Percentiles rank a stretch among this genome's conserved stretches.
Evolutionary conservation across 2,797 vertebrate species (phyloP).

Genomic region (Hipposideros larvatus): DNA sequence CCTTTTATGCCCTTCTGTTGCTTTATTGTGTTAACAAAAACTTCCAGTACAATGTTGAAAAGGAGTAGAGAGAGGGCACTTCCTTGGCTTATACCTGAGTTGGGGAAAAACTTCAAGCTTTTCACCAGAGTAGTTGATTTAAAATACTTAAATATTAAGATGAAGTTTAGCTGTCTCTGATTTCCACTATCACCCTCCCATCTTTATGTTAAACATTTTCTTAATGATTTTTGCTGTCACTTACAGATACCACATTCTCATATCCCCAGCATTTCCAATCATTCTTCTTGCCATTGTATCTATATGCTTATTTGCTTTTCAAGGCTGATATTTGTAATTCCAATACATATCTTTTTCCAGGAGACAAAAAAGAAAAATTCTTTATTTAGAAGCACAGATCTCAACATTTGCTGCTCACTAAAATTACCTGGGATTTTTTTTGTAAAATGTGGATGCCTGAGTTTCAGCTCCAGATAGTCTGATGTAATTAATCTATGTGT

Average conservation of each 20-base stretch:
- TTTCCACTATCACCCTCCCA: background rate
- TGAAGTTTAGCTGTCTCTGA: background rate
- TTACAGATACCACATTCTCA: background rate
- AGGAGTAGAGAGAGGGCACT: background rate
- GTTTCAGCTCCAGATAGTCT: background rate
- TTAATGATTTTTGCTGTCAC: background rate
- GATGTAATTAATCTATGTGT: background rate
- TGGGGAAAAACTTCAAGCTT: background rate
- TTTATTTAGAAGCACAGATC: background rate
- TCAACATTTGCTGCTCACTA: background rate
- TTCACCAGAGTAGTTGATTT: background rate
- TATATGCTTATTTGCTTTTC: conserved; percentile 3
- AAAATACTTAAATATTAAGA: background rate
- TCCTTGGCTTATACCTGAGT: background rate
- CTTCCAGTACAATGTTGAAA: background rate
- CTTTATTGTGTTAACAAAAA: background rate
- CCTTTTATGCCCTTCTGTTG: background rate
- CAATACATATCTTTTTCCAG: background rate
- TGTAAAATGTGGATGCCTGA: background rate
- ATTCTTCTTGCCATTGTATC: background rate
- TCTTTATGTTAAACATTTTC: background rate
- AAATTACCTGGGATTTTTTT: background rate
- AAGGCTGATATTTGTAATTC: background rate
- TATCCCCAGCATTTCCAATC: background rate
- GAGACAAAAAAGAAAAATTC: background rate